phyloP scores from a whole-genome alignment of 2,797 vertebrate genomes.

The Choloepus didactylus region DNA sequence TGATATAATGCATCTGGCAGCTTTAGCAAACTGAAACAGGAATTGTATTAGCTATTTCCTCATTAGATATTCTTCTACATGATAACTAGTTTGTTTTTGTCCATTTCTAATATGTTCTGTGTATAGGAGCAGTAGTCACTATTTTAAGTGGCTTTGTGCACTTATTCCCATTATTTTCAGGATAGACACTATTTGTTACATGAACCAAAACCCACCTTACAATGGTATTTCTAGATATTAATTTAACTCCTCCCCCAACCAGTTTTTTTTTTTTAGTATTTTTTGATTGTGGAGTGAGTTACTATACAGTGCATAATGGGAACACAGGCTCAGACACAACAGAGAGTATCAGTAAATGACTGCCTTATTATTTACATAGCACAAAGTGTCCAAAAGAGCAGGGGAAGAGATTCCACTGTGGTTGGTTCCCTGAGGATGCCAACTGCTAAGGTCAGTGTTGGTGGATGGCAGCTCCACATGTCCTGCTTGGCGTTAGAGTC shows the following conservation, averaged over 20 bases:
- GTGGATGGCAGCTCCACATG: too few species aligned
- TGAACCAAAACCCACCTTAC: not conserved
- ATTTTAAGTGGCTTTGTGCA: slow-evolving; percentile 53
- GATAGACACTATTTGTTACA: fast-evolving
- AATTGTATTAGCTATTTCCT: slow-evolving; percentile 64
- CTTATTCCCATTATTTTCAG: slow-evolving; percentile 80
- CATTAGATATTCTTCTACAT: fast-evolving
- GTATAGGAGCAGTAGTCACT: slow-evolving; percentile 57
- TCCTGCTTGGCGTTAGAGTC: too few species aligned
- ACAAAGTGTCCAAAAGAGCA: too few species aligned
- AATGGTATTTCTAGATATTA: fast-evolving
- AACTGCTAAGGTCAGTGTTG: too few species aligned
- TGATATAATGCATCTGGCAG: too few species aligned
- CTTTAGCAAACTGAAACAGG: not conserved
- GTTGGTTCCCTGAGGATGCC: too few species aligned
- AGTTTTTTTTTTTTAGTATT: not conserved
- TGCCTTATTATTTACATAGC: too few species aligned
- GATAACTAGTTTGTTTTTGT: not conserved
- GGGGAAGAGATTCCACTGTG: too few species aligned
- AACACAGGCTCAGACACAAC: too few species aligned
- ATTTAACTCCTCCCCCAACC: not conserved
- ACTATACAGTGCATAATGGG: too few species aligned
- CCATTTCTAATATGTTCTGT: slow-evolving; percentile 81
- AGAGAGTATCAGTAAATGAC: too few species aligned
- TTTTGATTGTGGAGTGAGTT: not conserved